A percentile compares a stretch with the other conserved stretches of the same genome.
phyloP scores from a whole-genome alignment of 1,140 invertebrate species.

The Drosophila subobscura region DNA sequence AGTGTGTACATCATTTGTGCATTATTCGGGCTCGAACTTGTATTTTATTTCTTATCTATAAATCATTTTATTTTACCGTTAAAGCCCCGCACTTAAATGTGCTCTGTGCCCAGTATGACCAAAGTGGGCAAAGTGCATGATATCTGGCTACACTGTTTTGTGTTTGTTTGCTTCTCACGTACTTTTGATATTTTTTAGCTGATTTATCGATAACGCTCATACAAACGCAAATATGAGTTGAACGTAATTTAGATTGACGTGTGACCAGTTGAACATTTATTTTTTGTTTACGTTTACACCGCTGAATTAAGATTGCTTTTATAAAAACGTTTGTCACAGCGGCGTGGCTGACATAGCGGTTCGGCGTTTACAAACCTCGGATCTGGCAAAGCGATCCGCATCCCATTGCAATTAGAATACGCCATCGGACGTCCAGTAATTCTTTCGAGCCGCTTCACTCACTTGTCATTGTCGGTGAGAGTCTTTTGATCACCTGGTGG shows the following conservation, averaged over 20 bases:
- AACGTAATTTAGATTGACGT: conserved; percentile 12
- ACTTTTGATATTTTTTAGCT: too few species aligned
- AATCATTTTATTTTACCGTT: too few species aligned
- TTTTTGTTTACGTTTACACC: conserved; percentile 72
- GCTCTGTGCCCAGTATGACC: too few species aligned
- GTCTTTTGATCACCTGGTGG: conserved; percentile 52
- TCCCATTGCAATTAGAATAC: neutral
- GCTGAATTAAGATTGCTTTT: conserved; percentile 45
- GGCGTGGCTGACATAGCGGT: conserved; percentile 10
- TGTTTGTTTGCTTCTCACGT: too few species aligned
- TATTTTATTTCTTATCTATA: too few species aligned
- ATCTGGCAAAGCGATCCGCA: neutral
- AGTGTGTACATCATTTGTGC: too few species aligned
- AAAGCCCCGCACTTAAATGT: too few species aligned
- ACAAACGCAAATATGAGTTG: too few species aligned
- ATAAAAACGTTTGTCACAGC: conserved; percentile 27
- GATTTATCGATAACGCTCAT: too few species aligned
- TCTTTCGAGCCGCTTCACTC: conserved; percentile 11
- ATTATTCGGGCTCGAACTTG: too few species aligned
- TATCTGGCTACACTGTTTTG: too few species aligned
- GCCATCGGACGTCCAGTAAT: neutral
- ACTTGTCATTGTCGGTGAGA: conserved; percentile 58
- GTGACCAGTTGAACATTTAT: conserved; percentile 47
- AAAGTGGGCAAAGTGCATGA: too few species aligned
- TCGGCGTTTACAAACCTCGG: neutral